A percentile compares a stretch with the other conserved stretches of the same genome.
These are phyloP conservation scores for Tiliqua scincoides DNA, from an alignment of 2,113 vertebrate species.

Conservation along the genomic window DNA sequence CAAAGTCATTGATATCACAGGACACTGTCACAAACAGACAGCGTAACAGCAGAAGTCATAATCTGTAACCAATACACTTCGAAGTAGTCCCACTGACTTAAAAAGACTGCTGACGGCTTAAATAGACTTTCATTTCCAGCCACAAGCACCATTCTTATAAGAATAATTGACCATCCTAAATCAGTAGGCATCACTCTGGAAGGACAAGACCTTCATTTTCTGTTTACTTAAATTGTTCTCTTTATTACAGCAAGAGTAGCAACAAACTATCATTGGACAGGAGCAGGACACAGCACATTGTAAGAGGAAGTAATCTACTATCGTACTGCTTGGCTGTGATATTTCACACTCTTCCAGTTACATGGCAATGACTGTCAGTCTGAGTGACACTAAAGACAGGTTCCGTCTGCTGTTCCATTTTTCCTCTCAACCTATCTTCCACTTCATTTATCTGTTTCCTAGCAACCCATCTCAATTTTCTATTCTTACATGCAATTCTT, in stretches of 20 bases:
- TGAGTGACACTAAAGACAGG: slow-evolving; percentile 66
- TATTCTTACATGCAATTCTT: slow-evolving; percentile 70
- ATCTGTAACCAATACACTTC: not conserved
- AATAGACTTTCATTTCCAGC: not conserved
- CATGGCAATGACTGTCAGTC: slow-evolving; percentile 65
- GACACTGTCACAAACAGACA: not conserved
- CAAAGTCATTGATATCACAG: not conserved
- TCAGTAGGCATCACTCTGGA: not conserved
- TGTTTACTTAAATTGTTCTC: not conserved
- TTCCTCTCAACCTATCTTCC: slow-evolving; percentile 71
- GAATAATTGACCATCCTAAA: not conserved
- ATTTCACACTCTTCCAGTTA: slow-evolving; percentile 29
- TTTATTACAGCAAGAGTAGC: not conserved
- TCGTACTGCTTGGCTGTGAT: not conserved
- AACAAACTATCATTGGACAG: not conserved
- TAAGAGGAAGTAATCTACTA: not conserved
- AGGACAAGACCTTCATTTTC: not conserved
- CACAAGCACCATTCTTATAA: not conserved
- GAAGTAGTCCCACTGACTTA: not conserved
- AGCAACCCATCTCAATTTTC: slow-evolving; percentile 71
- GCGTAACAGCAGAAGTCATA: not conserved
- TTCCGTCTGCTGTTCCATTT: slow-evolving; percentile 72
- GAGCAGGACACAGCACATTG: not conserved
- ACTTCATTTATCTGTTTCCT: slow-evolving; percentile 74
- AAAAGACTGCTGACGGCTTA: not conserved